phyloP scores from a whole-genome alignment of 2,888 invertebrate genomes.

The Plusia festucae region DNA sequence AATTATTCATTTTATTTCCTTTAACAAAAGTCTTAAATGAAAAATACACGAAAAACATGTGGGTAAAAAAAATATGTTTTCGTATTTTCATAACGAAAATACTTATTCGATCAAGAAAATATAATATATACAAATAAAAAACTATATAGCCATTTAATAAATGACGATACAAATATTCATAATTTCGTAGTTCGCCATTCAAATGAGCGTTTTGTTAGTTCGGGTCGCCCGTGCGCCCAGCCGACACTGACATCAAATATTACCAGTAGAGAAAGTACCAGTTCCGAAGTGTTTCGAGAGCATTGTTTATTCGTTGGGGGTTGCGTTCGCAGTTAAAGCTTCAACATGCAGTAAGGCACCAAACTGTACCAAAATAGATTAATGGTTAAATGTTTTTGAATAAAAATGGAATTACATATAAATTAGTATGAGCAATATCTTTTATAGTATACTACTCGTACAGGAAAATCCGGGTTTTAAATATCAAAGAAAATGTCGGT shows the following conservation, averaged over 20 bases:
- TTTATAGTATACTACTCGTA: no score
- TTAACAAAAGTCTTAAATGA: no score
- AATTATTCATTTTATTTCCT: no score
- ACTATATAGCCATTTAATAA: conserved; percentile 60
- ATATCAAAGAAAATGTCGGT: no score
- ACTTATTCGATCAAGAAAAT: conserved; percentile 9
- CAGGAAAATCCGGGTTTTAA: no score
- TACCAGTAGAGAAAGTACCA: conserved; percentile 43
- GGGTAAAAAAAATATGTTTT: no score
- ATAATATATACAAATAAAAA: conserved; percentile 30
- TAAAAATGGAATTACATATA: neutral
- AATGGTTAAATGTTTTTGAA: neutral
- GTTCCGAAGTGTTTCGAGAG: conserved; percentile 27
- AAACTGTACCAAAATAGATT: neutral
- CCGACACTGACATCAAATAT: conserved; percentile 43
- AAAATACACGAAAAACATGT: no score
- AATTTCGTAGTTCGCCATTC: conserved; percentile 74
- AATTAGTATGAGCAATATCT: no score
- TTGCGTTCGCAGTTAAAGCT: neutral
- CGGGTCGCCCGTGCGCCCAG: conserved; percentile 67
- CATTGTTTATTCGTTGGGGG: conserved; percentile 21
- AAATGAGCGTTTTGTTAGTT: conserved; percentile 75
- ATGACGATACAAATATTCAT: conserved; percentile 75
- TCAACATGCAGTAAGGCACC: no score
- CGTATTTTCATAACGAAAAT: no score